Evolutionary conservation across 2,888 invertebrate genomes (phyloP).

Genomic region (Drosophila differens): DNA sequence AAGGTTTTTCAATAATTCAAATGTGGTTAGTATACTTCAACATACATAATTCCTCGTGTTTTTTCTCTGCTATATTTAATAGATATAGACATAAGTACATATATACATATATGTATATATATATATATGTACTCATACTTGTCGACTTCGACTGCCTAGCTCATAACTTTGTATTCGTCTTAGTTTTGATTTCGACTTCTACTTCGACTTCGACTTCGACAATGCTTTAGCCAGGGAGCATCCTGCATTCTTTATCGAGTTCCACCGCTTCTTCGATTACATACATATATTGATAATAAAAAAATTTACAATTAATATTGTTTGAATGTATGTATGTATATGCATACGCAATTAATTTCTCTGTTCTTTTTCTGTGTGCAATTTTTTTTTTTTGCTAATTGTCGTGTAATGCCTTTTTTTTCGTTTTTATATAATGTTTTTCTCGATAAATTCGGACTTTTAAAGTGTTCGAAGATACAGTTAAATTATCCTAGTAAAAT

Average conservation of each 20-base stretch:
- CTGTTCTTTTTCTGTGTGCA: slow-evolving; percentile 48
- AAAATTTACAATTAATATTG: slow-evolving; percentile 59
- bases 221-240: slow-evolving; percentile 15
- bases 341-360: slow-evolving; percentile 36
- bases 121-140: slow-evolving; percentile 9
- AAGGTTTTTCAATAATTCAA: slow-evolving; percentile 45
- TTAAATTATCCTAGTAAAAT: slow-evolving; percentile 70
- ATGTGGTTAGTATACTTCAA: slow-evolving; percentile 55
- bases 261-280: slow-evolving; percentile 33
- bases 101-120: neutral
- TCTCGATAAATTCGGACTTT: slow-evolving; percentile 82
- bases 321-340: slow-evolving; percentile 46
- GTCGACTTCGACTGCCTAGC: slow-evolving; percentile 17
- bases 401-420: slow-evolving; percentile 37
- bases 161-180: slow-evolving; percentile 33
- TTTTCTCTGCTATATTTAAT: slow-evolving; percentile 25
- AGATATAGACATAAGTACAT: slow-evolving; percentile 9
- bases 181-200: slow-evolving; percentile 40
- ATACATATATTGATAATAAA: slow-evolving; percentile 52
- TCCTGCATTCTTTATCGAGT: slow-evolving; percentile 11
- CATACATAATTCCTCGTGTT: slow-evolving; percentile 49
- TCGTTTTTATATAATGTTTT: slow-evolving; percentile 44
- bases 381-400: slow-evolving; percentile 57
- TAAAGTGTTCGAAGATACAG: slow-evolving; percentile 77
- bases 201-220: slow-evolving; percentile 20